These are phyloP conservation scores for Fringilla coelebs DNA, from an alignment of 2,797 vertebrate species.

Conservation along the genomic window DNA sequence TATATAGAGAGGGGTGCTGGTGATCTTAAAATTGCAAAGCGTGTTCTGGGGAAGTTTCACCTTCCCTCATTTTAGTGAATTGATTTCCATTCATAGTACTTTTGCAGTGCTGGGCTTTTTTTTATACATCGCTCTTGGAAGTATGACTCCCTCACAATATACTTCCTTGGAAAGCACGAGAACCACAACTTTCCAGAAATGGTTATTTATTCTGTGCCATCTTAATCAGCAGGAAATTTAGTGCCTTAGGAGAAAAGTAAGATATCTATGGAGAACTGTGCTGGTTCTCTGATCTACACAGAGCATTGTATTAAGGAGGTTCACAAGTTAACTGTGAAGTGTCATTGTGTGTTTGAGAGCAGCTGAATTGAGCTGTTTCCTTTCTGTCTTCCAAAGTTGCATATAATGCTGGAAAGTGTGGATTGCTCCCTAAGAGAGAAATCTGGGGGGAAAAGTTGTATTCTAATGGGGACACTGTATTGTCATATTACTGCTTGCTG, in stretches of 20 bases:
- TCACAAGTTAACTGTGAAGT: neutral
- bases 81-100: neutral
- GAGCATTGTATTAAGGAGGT: neutral
- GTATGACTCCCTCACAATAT: neutral
- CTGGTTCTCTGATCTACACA: neutral
- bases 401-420: neutral
- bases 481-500: neutral
- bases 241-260: slow-evolving; percentile 8
- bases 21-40: neutral
- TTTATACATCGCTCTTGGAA: neutral
- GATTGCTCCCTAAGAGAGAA: neutral
- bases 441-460: neutral
- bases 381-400: neutral
- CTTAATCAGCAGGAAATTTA: neutral
- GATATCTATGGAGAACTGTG: neutral
- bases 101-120: neutral
- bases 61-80: neutral
- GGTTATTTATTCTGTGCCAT: neutral
- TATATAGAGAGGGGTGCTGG: neutral
- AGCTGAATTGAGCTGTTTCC: neutral
- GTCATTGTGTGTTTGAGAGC: neutral
- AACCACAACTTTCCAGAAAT: neutral
- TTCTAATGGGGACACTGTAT: neutral
- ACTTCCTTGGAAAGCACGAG: neutral
- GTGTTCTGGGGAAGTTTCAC: neutral